These are phyloP conservation scores for Urechis unicinctus DNA, from an alignment of 2,888 invertebrate species.

Conservation along the genomic window DNA sequence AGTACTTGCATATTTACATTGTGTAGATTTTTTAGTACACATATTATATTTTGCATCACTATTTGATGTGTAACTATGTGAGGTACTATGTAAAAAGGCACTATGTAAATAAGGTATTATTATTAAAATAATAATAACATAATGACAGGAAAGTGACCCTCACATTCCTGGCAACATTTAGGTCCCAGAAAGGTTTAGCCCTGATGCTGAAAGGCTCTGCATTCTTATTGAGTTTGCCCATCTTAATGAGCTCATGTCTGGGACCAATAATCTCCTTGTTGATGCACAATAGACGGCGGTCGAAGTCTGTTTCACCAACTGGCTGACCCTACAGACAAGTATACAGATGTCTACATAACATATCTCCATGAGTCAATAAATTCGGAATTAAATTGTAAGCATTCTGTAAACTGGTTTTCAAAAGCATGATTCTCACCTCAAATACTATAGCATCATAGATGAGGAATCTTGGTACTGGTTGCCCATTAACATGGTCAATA, in stretches of 20 bases:
- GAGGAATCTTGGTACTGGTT: slow-evolving; percentile 73
- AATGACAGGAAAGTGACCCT: slow-evolving; percentile 1
- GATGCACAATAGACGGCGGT: slow-evolving; percentile 71
- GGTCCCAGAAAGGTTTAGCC: slow-evolving; percentile 84
- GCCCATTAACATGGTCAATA: slow-evolving; percentile 71
- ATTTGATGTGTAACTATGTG: too few relatives aligned
- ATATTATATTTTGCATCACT: too few relatives aligned
- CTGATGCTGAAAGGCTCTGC: slow-evolving; percentile 86
- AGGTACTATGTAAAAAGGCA: too few relatives aligned
- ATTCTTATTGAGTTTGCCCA: slow-evolving; percentile 67
- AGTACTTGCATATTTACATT: too few relatives aligned
- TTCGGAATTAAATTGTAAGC: too few relatives aligned
- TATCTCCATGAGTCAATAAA: not conserved
- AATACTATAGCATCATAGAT: slow-evolving; percentile 89
- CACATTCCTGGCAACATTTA: slow-evolving; percentile 51
- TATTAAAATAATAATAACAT: not conserved
- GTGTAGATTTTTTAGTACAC: too few relatives aligned
- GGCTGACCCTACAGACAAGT: slow-evolving; percentile 56
- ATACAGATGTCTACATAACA: not conserved
- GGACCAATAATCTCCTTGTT: slow-evolving; percentile 56
- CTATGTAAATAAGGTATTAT: not conserved
- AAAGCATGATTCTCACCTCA: slow-evolving; percentile 53
- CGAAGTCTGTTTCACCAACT: slow-evolving; percentile 72
- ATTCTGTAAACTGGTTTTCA: not conserved
- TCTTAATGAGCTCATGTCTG: slow-evolving; percentile 68